Evolutionary conservation across 2,888 invertebrate genomes (phyloP).

Genomic region (Lithophane socia): DNA sequence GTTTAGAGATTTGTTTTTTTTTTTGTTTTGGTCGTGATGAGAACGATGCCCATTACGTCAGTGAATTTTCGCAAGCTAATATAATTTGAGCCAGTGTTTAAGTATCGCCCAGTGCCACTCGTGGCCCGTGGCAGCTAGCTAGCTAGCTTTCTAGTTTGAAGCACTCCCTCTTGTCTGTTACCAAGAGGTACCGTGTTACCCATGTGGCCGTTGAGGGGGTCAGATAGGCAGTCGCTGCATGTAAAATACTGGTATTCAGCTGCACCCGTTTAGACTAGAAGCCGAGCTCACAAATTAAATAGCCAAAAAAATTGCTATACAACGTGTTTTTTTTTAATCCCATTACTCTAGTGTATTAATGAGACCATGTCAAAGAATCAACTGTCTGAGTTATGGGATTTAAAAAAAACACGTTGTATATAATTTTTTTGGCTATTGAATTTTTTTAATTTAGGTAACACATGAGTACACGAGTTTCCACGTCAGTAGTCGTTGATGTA

Average conservation of each 20-base stretch:
- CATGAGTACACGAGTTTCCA: neutral
- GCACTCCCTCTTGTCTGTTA: neutral
- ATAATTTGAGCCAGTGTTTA: no score
- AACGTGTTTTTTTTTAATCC: no score
- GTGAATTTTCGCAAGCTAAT: neutral
- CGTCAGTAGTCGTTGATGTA: neutral
- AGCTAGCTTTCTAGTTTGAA: neutral
- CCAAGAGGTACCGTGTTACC: neutral
- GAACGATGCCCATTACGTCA: no score
- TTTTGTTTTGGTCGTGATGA: neutral
- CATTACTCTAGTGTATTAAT: no score
- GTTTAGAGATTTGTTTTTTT: no score
- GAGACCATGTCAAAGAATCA: no score
- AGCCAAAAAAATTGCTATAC: neutral
- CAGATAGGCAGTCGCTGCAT: neutral
- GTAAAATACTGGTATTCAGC: neutral
- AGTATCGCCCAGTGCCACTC: neutral
- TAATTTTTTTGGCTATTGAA: no score
- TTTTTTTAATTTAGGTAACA: neutral
- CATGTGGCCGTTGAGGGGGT: no score
- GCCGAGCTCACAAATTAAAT: no score
- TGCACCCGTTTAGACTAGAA: neutral
- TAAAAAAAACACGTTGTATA: no score
- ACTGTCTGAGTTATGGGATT: no score
- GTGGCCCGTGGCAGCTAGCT: neutral